Evolutionary conservation across 2,113 vertebrate genomes (phyloP).

Genomic region (Patagioenas fasciata): DNA sequence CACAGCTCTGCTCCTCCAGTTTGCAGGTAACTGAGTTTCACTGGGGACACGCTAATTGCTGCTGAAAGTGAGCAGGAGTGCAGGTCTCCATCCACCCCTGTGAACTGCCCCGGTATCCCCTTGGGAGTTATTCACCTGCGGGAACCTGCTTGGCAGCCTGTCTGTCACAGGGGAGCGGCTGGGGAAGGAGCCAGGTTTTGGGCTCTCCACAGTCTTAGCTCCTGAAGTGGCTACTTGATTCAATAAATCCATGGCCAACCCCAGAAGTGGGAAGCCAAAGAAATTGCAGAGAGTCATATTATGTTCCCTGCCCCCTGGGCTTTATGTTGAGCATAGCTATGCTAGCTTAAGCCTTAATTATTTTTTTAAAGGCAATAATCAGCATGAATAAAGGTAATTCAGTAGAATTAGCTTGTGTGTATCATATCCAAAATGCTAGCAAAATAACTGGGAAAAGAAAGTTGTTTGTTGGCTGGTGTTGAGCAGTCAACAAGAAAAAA

Average conservation of each 20-base stretch:
- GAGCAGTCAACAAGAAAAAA: background rate
- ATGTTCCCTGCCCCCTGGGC: background rate
- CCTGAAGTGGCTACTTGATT: background rate
- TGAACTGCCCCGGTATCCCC: background rate
- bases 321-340: background rate
- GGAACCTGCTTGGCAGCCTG: conserved; percentile 30
- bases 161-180: background rate
- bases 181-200: background rate
- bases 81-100: background rate
- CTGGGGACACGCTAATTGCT: background rate
- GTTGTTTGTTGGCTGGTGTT: background rate
- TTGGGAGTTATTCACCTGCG: conserved; percentile 3
- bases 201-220: background rate
- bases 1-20: background rate
- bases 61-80: background rate
- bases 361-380: conserved; percentile 43
- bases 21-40: background rate
- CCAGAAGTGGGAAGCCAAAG: background rate
- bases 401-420: background rate
- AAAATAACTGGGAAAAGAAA: background rate
- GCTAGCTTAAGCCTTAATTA: background rate
- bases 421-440: background rate
- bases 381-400: conserved; percentile 16
- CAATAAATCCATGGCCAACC: background rate
- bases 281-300: background rate